Conservation (phyloP, 2,113 vertebrate genomes). For the Prietella phreatophila region DNA sequence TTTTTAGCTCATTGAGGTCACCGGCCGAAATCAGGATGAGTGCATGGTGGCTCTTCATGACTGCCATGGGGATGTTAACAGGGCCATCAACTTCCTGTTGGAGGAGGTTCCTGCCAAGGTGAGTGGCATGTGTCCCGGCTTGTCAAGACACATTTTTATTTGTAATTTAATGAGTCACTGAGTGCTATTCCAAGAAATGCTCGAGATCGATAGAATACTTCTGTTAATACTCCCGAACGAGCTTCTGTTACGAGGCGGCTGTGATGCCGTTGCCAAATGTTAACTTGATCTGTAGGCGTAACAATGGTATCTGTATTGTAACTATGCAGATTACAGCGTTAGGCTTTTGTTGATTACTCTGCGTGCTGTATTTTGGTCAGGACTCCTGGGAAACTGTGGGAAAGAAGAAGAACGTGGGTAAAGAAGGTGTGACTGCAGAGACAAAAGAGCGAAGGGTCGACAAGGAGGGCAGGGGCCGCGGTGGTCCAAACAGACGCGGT, state of each 20-base stretch:
- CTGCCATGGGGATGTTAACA: conserved; percentile 91
- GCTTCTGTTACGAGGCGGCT: not conserved
- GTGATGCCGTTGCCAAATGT: not conserved
- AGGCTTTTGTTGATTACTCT: not conserved
- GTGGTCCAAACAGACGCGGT: conserved; percentile 80
- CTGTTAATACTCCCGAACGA: too few species aligned
- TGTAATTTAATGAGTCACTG: not conserved
- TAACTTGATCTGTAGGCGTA: not conserved
- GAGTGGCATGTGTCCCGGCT: conserved; percentile 22
- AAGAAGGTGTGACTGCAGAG: conserved; percentile 80
- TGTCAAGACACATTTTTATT: conserved; percentile 5
- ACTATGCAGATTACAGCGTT: not conserved
- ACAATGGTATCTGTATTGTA: not conserved
- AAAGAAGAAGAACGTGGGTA: conserved; percentile 89
- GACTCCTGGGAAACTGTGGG: conserved; percentile 97
- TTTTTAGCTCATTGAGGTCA: conserved; percentile 91
- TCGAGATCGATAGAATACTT: not conserved
- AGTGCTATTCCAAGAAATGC: conserved; percentile 11
- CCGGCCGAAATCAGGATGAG: conserved; percentile 92
- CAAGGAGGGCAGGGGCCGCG: conserved; percentile 82
- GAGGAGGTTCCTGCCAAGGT: conserved; percentile 90
- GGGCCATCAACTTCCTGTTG: conserved; percentile 92
- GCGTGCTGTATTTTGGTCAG: conserved; percentile 62
- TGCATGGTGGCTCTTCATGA: conserved; percentile 93
- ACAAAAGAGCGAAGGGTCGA: conserved; percentile 90